Percentiles rank a stretch among this genome's conserved stretches.
These are phyloP conservation scores for Drosophila pseudoananassae DNA, from an alignment of 1,140 invertebrate genomes.

Conservation along the genomic window DNA sequence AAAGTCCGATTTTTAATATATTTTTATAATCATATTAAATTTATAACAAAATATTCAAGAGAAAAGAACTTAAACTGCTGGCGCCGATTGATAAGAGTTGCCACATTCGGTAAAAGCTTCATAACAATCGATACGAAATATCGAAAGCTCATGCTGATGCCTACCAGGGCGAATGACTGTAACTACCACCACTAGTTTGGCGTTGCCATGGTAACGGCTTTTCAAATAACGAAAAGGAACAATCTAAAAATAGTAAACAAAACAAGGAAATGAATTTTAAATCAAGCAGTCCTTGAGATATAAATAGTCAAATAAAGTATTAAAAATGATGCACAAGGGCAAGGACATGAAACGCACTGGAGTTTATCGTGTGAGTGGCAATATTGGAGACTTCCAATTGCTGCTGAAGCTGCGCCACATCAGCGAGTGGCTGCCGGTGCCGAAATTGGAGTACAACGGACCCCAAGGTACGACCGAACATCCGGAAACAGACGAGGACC, in stretches of 20 bases:
- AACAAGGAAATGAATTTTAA: neutral
- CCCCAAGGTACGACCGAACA: neutral
- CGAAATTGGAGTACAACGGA: constrained; percentile 65
- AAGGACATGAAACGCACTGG: constrained; percentile 82
- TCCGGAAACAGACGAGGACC: neutral
- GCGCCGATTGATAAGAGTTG: neutral
- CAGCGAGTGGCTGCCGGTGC: constrained; percentile 72
- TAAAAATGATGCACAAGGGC: constrained; percentile 58
- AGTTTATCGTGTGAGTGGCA: constrained; percentile 84
- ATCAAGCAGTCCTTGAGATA: neutral
- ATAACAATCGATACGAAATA: neutral
- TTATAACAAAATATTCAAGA: neutral
- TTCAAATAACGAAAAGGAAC: constrained; percentile 29
- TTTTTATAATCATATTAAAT: neutral
- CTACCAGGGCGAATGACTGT: neutral
- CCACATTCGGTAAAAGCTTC: neutral
- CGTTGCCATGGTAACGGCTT: constrained; percentile 56
- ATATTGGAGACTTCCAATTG: constrained; percentile 85
- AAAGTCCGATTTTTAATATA: neutral
- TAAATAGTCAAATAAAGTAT: neutral
- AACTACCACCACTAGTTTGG: neutral
- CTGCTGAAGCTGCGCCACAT: constrained; percentile 68
- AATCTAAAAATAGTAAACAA: constrained; percentile 1
- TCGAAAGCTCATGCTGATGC: neutral
- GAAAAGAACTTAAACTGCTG: neutral